Percentiles rank a stretch among this genome's conserved stretches.
Evolutionary conservation across 2,888 invertebrate species (phyloP).

Genomic region (Eudasyphora cyanicolor): DNA sequence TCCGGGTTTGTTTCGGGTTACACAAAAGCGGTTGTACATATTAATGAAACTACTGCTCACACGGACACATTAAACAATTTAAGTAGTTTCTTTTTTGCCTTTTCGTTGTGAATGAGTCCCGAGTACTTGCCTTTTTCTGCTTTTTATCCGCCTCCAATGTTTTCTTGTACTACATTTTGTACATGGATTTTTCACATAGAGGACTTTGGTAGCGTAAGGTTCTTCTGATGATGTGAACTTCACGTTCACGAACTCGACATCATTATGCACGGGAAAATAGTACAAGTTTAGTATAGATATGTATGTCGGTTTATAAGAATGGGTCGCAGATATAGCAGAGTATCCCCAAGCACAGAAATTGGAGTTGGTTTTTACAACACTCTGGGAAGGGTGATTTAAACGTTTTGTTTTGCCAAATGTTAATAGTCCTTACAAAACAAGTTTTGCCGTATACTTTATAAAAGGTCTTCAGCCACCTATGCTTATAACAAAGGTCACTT

Average conservation of each 20-base stretch:
- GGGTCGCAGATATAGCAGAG: no score
- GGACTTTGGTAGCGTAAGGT: conserved; percentile 17
- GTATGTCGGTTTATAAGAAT: neutral
- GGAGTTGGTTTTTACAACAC: no score
- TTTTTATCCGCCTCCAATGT: conserved; percentile 13
- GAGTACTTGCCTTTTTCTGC: neutral
- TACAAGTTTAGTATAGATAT: conserved; percentile 12
- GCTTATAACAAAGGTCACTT: no score
- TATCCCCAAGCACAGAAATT: no score
- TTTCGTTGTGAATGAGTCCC: neutral
- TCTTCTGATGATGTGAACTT: conserved; percentile 54
- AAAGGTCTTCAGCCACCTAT: no score
- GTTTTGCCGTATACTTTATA: no score
- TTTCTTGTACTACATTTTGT: conserved; percentile 11
- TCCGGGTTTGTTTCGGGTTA: no score
- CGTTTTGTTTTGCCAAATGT: no score
- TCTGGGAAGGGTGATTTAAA: no score
- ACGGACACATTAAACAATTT: conserved; percentile 5
- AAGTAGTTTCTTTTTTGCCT: conserved; percentile 17
- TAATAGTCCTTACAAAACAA: no score
- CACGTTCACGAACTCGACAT: conserved; percentile 34
- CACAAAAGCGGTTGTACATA: no score
- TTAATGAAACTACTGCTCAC: no score
- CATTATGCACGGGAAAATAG: neutral
- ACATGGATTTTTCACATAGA: neutral